These are phyloP conservation scores for Rhynchonycteris naso DNA, from an alignment of 2,797 vertebrate species.

Conservation along the genomic window DNA sequence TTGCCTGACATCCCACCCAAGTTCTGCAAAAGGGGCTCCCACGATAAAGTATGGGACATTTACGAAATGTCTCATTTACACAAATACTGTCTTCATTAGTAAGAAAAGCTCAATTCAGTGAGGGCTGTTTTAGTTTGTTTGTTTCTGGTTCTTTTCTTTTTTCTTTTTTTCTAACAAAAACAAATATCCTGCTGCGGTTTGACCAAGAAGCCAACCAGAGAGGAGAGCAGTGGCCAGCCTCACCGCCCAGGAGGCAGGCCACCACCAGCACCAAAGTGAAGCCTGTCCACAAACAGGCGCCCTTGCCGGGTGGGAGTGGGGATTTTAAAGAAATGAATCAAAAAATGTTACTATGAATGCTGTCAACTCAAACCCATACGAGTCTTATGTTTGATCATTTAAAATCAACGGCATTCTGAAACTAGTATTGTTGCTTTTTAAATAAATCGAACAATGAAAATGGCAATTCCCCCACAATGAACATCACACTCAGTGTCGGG, in stretches of 20 bases:
- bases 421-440: slow-evolving; percentile 12
- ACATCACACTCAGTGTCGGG: neutral
- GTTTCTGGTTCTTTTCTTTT: neutral
- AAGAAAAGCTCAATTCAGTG: neutral
- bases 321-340: neutral
- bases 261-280: neutral
- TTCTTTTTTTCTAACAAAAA: neutral
- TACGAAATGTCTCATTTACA: neutral
- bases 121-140: neutral
- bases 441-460: neutral
- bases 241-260: neutral
- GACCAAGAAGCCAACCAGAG: neutral
- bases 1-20: neutral
- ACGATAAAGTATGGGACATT: neutral
- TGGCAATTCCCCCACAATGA: neutral
- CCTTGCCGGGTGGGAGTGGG: neutral
- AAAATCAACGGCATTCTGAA: slow-evolving; percentile 29
- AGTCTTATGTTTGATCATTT: neutral
- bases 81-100: neutral
- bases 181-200: neutral
- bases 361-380: neutral
- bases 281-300: neutral
- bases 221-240: neutral
- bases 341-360: neutral
- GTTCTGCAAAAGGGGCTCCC: neutral